Evolutionary conservation across 2,113 vertebrate species (phyloP), one percentile per base, ranked within the genome.

Genomic region (Myrmophylax atrothorax): DNA sequence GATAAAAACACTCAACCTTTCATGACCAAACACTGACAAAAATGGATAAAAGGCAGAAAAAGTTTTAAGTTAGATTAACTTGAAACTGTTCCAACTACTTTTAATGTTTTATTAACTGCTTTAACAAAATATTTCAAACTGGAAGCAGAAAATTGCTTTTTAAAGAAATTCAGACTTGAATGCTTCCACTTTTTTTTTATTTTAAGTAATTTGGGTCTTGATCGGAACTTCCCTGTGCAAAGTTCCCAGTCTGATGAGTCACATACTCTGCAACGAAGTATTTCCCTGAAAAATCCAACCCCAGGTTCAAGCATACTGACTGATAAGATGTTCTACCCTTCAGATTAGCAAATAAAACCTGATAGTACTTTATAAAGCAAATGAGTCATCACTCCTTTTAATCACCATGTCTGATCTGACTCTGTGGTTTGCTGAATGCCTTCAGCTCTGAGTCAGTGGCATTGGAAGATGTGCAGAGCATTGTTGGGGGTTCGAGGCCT

Each of bases 401-500:
- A 7, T 88, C 59, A 33, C 33, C 63, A 35, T 23, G 29, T 26
- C 33, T 84, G n/a, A 12, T 55, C 50, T 68, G 58, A 40, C 28
- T 72, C 60, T 31, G 0, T 9, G 15, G 37, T 58, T 70, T 66
- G 31, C 63, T 69, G 25, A 64, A 74, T 63, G 55, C 63, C 33
- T 5, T 67, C 31, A 10, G 31, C 9, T 67, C 82, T 73, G 46
- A 94, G 23, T 52, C 56, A 68, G 31, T 35, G n/a, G 12, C 47
- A 58, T 50, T 28, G 73, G 38, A 84, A 67, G 68, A n/a, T 2
- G 8, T 69, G 26, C 46, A 77, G 59, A 14, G 8, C 11, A 6
- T n/a, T 7, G 3, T 23, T 1, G 0, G 40, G 40, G 40, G 23
- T 63, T 80, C 0, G 0, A 47, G 46, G n/a, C 20, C 52, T 59